Evolutionary conservation across 2,888 invertebrate species (phyloP).

Genomic region (Petrolisthes cinctipes): DNA sequence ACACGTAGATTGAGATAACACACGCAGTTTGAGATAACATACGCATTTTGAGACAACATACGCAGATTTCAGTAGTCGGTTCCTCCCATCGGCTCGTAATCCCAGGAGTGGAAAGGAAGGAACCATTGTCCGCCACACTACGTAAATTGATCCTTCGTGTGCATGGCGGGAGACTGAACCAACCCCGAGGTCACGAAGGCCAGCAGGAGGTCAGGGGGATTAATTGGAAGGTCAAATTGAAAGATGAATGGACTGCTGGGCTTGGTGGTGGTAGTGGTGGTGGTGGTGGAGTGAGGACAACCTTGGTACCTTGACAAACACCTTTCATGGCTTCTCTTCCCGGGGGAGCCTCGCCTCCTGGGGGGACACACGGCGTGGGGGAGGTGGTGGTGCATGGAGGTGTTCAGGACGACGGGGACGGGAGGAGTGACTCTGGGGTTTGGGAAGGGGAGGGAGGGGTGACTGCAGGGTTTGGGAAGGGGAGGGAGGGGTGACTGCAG

Average conservation of each 20-base stretch:
- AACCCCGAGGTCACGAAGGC: conserved; percentile 11
- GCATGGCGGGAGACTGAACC: neutral
- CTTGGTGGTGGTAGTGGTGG: no score
- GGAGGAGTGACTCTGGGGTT: no score
- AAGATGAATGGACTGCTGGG: neutral
- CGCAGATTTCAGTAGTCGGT: no score
- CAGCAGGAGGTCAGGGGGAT: conserved; percentile 17
- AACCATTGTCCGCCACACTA: no score
- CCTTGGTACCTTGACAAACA: neutral
- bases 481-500: no score
- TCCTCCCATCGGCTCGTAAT: no score
- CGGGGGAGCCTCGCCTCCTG: no score
- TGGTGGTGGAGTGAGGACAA: neutral
- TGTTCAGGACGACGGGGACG: no score
- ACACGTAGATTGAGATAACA: no score
- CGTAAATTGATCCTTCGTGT: neutral
- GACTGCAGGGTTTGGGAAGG: neutral
- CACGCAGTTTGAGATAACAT: no score
- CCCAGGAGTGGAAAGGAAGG: no score
- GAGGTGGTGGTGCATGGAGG: neutral
- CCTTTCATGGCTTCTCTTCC: neutral
- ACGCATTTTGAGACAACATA: no score
- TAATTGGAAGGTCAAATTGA: conserved; percentile 25
- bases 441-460: neutral
- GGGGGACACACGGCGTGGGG: neutral